Conservation (phyloP, 2,888 invertebrate species). For the Hirtodrosophila confusa region DNA sequence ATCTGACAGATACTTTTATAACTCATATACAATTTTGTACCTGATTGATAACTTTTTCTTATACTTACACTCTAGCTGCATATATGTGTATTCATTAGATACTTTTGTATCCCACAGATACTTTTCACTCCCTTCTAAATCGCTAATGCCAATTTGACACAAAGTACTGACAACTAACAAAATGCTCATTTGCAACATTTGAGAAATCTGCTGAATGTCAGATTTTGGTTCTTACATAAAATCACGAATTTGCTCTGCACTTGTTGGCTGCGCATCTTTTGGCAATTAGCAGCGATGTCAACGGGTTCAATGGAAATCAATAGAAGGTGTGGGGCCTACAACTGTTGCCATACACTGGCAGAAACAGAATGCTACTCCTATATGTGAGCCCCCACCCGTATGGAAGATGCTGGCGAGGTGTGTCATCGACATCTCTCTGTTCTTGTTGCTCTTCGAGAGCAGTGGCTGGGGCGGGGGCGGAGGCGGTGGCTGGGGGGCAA, state of each 20-base stretch:
- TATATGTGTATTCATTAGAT: neutral
- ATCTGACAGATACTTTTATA: too few relatives aligned
- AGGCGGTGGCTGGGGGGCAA: constrained; percentile 19
- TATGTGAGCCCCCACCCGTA: neutral
- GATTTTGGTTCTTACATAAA: constrained; percentile 43
- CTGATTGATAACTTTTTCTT: too few relatives aligned
- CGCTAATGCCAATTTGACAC: too few relatives aligned
- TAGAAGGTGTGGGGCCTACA: constrained; percentile 67
- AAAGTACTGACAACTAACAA: too few relatives aligned
- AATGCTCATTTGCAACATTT: constrained; percentile 3
- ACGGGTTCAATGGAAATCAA: constrained; percentile 70
- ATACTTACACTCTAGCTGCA: too few relatives aligned
- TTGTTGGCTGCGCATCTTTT: constrained; percentile 58
- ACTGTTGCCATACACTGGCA: constrained; percentile 1
- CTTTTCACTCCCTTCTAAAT: too few relatives aligned
- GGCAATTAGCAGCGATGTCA: constrained; percentile 75
- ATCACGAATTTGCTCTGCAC: constrained; percentile 68
- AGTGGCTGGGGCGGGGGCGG: constrained; percentile 18
- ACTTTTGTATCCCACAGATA: neutral
- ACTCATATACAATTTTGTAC: too few relatives aligned
- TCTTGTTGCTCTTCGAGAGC: constrained; percentile 31
- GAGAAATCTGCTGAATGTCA: constrained; percentile 30
- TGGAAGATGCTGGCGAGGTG: constrained; percentile 51
- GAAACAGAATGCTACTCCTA: constrained; percentile 43
- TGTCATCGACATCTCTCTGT: constrained; percentile 71